Evolutionary conservation across 2,888 invertebrate species (phyloP), one percentile per base, ranked within the genome.

Genomic region (Hirtodrosophila duncani): DNA sequence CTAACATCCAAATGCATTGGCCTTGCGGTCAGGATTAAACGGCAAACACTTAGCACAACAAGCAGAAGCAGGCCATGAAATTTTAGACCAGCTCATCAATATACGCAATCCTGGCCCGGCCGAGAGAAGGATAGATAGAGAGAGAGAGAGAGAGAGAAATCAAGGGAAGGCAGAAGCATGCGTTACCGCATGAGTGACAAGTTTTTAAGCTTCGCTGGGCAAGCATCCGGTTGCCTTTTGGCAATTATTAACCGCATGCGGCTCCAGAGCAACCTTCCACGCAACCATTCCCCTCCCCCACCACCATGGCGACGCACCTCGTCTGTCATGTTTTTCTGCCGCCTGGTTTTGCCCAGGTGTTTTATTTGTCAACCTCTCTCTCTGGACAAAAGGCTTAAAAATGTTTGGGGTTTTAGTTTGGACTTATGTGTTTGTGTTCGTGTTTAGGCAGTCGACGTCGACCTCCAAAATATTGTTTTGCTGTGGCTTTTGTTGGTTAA

Each of bases 181-280:
- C n/a, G n/a, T n/a, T n/a, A n/a, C n/a, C n/a, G n/a, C 59, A 49
- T 59, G 70, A 69, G 68, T 71, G 75, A 75, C 64, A 78, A 78
- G 63, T 67, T 67, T 63, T 66, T 42, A 58, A 59, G 58, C 59
- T 46, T 42, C 55, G 30, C 51, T 50, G 58, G 43, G 48, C 9
- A 38, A 27, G 4, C 29, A 11, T 24, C 18, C 27, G 26, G n/a
- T n/a, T 27, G 41, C 49, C 44, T 30, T 50, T 57, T 33, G 34
- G 59, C 71, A 75, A 78, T 77, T 77, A 75, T 78, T 77, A 78
- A 75, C 79, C 75, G 68, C 68, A 71, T 61, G 43, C 51, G 62
- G 44, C 45, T 55, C 46, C 37, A 11, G 13, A 27, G 9, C 20
- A 20, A 8, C 2, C 1, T 8, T 1, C 18, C 11, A 16, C 8